Base-by-base conservation (phyloP, 2,797 vertebrate genomes). In the Arctocebus calabarensis region DNA sequence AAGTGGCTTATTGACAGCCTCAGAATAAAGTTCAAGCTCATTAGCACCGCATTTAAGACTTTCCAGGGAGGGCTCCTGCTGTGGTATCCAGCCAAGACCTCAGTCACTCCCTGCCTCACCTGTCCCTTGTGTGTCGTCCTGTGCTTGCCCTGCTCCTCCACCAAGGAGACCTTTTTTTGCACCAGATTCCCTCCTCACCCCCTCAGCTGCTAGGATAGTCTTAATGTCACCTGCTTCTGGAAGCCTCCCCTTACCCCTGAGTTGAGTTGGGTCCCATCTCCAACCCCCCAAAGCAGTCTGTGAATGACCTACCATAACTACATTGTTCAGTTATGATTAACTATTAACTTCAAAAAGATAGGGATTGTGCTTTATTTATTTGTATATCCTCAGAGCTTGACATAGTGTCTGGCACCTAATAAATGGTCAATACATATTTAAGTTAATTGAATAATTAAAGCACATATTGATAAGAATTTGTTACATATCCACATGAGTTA, bases 361-460 rank as follows among this genome's bases (percentile, higher is more conserved):
- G 16, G 55, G 17, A 40, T 45, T 14, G 7, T 34, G 40, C 40
- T 79, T 81, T 84, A 68, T 37, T 64, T 70, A n/a, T 62, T 61
- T 95, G 84, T 70, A 9, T 19, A 79, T 59, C 64, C 74, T 23
- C 40, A 37, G 71, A 93, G 13, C 64, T 64, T 78, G 70, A 17
- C 34, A 48, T 29, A 55, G 57, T 86, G 20, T 79, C 68, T 70
- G 48, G 23, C 45, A 64, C 66, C 75, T 64, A 68, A 68, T 48
- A 82, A 92, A 90, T 25, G 22, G 91, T 95, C 52, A 22, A 2
- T 40, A 22, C 16, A 52, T 8, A 57, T n/a, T 83, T 66, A 61
- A 84, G 23, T 73, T 48, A 73, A 71, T 59, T 93, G 70, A 62
- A 71, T 91, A 71, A 88, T 86, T 94, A 37, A 74, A 45, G 55